Evolutionary conservation across 2,888 invertebrate genomes (phyloP).

Genomic region (Caenorhabditis sp.): DNA sequence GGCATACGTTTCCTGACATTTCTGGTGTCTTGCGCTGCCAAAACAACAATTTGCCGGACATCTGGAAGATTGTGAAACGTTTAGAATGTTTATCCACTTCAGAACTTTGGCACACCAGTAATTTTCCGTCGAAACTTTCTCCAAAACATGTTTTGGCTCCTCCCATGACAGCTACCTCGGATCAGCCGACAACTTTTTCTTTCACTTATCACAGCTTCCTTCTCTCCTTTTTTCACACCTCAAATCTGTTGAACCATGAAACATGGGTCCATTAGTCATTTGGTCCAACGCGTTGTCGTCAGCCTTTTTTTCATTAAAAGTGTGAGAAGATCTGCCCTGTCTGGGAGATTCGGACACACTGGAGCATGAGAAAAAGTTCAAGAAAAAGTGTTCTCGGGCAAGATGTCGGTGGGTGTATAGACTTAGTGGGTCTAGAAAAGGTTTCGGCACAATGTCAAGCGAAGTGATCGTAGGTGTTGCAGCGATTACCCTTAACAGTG

Average conservation of each 20-base stretch:
- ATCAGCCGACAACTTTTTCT: background rate
- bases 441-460: no score
- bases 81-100: background rate
- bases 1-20: slow-evolving; percentile 5
- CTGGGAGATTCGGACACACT: background rate
- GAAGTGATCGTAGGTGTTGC: no score
- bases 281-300: background rate
- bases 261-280: background rate
- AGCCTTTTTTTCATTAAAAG: background rate
- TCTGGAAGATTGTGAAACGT: background rate
- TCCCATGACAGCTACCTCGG: no score
- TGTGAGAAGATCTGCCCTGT: slow-evolving; percentile 4
- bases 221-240: background rate
- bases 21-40: background rate
- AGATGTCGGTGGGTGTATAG: no score
- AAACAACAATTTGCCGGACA: background rate
- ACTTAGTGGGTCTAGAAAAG: no score
- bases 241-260: background rate
- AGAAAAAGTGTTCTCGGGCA: background rate
- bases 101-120: background rate
- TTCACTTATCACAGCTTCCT: background rate
- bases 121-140: background rate
- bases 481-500: no score
- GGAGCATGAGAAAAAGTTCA: background rate
- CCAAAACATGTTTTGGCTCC: no score